Base-by-base conservation (phyloP, 1,140 invertebrate genomes). In the Drosophila parabipectinata region DNA sequence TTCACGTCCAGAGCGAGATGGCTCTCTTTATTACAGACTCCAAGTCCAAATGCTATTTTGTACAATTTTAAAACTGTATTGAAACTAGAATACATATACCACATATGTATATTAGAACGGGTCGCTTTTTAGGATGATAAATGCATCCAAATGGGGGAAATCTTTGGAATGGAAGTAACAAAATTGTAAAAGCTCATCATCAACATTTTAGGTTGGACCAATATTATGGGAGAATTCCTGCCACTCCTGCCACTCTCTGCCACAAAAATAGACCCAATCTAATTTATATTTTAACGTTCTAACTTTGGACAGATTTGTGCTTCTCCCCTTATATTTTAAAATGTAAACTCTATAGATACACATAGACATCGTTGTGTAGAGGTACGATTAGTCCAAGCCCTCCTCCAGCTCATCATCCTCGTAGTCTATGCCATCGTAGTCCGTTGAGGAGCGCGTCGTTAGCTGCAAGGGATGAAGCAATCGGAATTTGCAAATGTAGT, bases 331-430 rank as follows among this genome's bases (percentile, higher is more conserved):
- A 53, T 74, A 74, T 74, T 64, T 62, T 64, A 44, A 54, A 66
- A 62, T 63, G 57, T 62, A 30, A 37, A 73, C 63, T 28, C 39
- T 67, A 66, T n/a, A 67, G 45, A 71, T 73, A 62, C 60, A 53
- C 60, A 32, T 45, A 77, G 51, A 66, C 57, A 75, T 41, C 55
- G 60, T 72, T 41, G 52, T 58, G 48, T 21, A 53, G 32, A 64
- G 21, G 51, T 30, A 57, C 1, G 39, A 59, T 58, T 85, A 91
- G 32, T 91, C 89, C 63, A 91, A 67, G 21, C 67, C 82, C 47
- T 91, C 89, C 48, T 91, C 87, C 37, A 82, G 39, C 8, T 90
- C 77, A 53, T 88, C 79, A 24, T 90, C 84, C 44, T 90, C 89
- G 12, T 90, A 89, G 24, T 91, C 85, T 53, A 81, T 87, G 60